These are phyloP conservation scores for Heteromurus nitidus DNA, from an alignment of 2,888 invertebrate species.

Conservation along the genomic window DNA sequence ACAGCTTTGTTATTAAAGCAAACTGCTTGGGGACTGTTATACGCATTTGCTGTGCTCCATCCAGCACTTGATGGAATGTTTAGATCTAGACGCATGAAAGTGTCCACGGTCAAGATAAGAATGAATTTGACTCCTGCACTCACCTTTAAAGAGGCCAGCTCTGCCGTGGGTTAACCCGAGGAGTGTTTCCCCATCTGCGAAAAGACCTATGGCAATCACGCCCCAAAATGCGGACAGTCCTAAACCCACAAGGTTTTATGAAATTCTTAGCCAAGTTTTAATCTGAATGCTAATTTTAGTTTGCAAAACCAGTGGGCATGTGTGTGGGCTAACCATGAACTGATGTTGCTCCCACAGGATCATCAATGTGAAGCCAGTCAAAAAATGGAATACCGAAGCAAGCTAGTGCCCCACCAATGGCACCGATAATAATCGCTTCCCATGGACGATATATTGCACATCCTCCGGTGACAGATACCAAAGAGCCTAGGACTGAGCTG, in stretches of 20 bases:
- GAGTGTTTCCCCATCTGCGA: conserved; percentile 89
- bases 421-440: conserved; percentile 90
- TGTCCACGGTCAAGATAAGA: not conserved
- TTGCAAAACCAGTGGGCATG: not conserved
- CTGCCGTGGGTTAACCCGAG: conserved; percentile 83
- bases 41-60: no score
- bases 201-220: conserved; percentile 89
- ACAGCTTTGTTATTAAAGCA: no score
- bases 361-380: conserved; percentile 87
- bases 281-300: not conserved
- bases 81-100: not conserved
- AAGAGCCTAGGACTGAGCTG: conserved; percentile 89
- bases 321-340: conserved; percentile 81
- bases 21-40: no score
- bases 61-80: not conserved
- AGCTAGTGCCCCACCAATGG: conserved; percentile 85
- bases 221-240: conserved; percentile 80
- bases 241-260: no score
- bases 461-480: conserved; percentile 91
- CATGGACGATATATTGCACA: conserved; percentile 90
- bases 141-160: conserved; percentile 76
- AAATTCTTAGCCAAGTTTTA: no score
- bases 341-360: conserved; percentile 93
- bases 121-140: not conserved
- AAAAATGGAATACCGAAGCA: conserved; percentile 84